These are phyloP conservation scores for Myotis pilosus DNA, from an alignment of 2,797 vertebrate species.

Conservation along the genomic window DNA sequence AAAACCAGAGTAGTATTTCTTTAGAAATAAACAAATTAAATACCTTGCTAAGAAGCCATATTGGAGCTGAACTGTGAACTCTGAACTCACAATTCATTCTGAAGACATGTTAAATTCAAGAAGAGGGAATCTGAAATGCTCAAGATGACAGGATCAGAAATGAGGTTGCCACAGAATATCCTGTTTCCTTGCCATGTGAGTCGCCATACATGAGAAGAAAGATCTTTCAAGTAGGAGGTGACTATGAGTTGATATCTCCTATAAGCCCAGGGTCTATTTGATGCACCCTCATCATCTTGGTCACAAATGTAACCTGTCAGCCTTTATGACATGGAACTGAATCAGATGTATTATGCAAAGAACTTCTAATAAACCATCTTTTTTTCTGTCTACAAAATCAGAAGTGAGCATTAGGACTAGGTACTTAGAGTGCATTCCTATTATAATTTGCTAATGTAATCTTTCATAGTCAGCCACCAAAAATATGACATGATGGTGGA, in stretches of 20 bases:
- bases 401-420: background rate
- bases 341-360: background rate
- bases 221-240: background rate
- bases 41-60: background rate
- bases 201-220: background rate
- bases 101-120: conserved; percentile 33
- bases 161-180: background rate
- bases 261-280: background rate
- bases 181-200: background rate
- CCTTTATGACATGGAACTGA: background rate
- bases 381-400: conserved; percentile 11
- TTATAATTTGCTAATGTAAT: background rate
- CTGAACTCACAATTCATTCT: background rate
- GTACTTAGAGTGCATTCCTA: background rate
- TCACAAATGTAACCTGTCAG: background rate
- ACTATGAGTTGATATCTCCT: background rate
- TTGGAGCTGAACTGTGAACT: background rate
- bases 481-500: background rate
- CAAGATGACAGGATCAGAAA: background rate
- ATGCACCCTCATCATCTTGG: background rate
- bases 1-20: conserved; percentile 9
- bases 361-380: background rate
- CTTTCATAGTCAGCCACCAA: background rate
- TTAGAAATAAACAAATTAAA: background rate
- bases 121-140: background rate